These are phyloP conservation scores for Papilio elwesi DNA, from an alignment of 2,888 invertebrate genomes.

Conservation along the genomic window DNA sequence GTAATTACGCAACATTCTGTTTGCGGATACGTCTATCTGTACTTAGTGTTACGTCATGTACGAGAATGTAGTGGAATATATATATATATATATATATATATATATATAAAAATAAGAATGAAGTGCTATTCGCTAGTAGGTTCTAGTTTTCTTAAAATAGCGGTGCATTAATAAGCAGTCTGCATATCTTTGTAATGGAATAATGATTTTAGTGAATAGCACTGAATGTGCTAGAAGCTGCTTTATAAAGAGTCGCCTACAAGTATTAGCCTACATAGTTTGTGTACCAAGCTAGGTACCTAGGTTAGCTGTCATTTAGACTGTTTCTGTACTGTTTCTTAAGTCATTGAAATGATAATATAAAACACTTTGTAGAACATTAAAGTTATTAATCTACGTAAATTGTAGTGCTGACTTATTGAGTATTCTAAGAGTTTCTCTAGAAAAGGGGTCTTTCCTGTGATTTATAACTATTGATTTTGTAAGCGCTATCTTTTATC, in stretches of 20 bases:
- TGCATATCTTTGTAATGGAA: slow-evolving; percentile 46
- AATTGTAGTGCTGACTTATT: slow-evolving; percentile 59
- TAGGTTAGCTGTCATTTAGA: slow-evolving; percentile 41
- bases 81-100: no score
- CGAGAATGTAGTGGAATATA: slow-evolving; percentile 56
- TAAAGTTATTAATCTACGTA: slow-evolving; percentile 59
- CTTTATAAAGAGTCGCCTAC: slow-evolving; percentile 65
- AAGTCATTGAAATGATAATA: slow-evolving; percentile 28
- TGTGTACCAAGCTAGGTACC: slow-evolving; percentile 9
- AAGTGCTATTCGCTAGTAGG: slow-evolving; percentile 78
- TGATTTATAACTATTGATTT: slow-evolving; percentile 81
- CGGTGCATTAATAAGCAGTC: slow-evolving; percentile 55
- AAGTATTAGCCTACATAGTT: slow-evolving; percentile 65
- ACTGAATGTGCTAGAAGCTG: slow-evolving; percentile 49
- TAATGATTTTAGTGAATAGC: slow-evolving; percentile 28
- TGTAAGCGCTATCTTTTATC: slow-evolving; percentile 78
- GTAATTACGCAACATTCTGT: slow-evolving; percentile 49
- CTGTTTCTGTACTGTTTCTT: slow-evolving; percentile 29
- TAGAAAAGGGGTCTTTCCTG: slow-evolving; percentile 75
- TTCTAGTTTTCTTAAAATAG: slow-evolving; percentile 57
- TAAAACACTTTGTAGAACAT: slow-evolving; percentile 52
- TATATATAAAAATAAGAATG: slow-evolving; percentile 54
- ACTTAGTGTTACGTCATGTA: slow-evolving; percentile 64
- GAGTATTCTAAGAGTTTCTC: slow-evolving; percentile 60
- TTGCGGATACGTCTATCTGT: slow-evolving; percentile 55